phyloP scores from a whole-genome alignment of 2,888 invertebrate genomes.

The Byasa hedistus region DNA sequence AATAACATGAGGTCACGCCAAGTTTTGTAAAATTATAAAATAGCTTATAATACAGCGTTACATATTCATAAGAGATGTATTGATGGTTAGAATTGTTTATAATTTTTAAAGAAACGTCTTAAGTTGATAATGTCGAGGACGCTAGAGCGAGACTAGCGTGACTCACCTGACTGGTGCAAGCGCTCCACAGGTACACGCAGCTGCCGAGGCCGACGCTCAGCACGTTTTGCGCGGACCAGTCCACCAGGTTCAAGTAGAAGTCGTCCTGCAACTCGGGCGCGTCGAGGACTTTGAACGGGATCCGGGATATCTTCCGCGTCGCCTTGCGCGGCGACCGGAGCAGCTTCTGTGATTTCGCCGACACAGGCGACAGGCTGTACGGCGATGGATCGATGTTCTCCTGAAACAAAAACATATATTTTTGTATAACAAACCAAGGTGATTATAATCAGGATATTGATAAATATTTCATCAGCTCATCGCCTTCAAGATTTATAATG shows the following conservation, averaged over 20 bases:
- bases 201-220: constrained; percentile 98
- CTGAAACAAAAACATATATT: constrained; percentile 68
- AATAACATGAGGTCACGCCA: too few species aligned
- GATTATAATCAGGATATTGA: not conserved
- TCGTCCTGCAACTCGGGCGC: constrained; percentile 99
- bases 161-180: constrained; percentile 95
- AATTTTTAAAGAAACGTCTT: too few species aligned
- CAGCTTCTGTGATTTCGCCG: constrained; percentile 96
- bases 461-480: too few species aligned
- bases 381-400: constrained; percentile 91
- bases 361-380: constrained; percentile 96
- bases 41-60: too few species aligned
- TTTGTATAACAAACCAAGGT: too few species aligned
- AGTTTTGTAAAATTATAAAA: too few species aligned
- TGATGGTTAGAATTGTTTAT: too few species aligned
- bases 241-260: constrained; percentile 98
- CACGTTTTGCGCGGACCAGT: constrained; percentile 99
- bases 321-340: constrained; percentile 97
- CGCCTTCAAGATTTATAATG: too few species aligned
- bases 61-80: too few species aligned
- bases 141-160: too few species aligned
- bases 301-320: constrained; percentile 98
- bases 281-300: constrained; percentile 97
- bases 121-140: too few species aligned
- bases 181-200: constrained; percentile 99